These are phyloP conservation scores for Protosalanx chinensis DNA, from an alignment of 2,797 vertebrate species.

Conservation along the genomic window DNA sequence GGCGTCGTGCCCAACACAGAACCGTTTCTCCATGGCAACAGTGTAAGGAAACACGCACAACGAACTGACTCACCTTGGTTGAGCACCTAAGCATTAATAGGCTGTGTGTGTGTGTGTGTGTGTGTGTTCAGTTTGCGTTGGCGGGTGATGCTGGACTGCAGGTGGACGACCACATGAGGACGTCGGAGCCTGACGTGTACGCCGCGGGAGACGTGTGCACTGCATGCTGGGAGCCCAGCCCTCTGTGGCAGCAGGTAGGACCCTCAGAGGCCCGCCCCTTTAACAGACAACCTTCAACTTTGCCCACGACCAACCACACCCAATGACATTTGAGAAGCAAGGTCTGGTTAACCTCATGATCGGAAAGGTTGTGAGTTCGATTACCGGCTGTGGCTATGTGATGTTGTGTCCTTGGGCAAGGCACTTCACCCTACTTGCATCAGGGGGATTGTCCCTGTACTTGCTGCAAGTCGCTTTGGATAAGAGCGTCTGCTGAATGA, in stretches of 20 bases:
- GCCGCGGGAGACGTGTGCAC: constrained; percentile 93
- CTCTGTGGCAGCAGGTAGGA: constrained; percentile 89
- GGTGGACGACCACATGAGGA: constrained; percentile 86
- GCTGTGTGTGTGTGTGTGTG: neutral
- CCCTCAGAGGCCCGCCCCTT: neutral
- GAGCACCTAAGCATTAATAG: neutral
- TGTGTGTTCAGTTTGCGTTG: constrained; percentile 75
- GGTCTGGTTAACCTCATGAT: neutral
- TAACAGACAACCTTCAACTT: no score
- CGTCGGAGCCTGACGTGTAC: constrained; percentile 80
- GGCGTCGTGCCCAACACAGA: constrained; percentile 86
- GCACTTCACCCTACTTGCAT: no score
- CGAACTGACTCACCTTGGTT: neutral
- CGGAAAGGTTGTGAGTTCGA: no score
- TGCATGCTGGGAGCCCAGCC: constrained; percentile 82
- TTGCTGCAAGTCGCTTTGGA: no score
- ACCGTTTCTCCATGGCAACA: constrained; percentile 85
- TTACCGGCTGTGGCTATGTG: no score
- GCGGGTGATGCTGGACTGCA: constrained; percentile 81
- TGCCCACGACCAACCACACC: neutral
- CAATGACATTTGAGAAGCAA: neutral
- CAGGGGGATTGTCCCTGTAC: no score
- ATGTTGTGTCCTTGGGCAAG: no score
- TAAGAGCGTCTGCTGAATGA: no score
- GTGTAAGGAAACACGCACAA: constrained; percentile 54